phyloP scores from a whole-genome alignment of 2,797 vertebrate species.

The Nannoperca australis region DNA sequence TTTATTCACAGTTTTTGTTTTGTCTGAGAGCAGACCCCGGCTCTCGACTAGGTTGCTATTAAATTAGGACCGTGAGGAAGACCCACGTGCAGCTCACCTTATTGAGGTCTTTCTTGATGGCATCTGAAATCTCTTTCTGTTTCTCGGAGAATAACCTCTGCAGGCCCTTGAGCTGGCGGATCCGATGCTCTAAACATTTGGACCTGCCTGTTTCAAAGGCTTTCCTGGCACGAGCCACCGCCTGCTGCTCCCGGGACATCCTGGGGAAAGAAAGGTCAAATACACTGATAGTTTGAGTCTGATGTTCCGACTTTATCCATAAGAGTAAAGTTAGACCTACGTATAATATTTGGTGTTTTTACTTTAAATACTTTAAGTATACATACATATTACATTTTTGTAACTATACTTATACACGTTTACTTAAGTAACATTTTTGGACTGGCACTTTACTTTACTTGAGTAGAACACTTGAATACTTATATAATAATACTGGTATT shows the following conservation, averaged over 20 bases:
- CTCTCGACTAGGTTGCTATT: background rate
- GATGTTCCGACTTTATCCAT: background rate
- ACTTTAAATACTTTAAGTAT: background rate
- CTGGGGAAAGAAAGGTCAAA: slow-evolving; percentile 49
- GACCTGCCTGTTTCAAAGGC: slow-evolving; percentile 88
- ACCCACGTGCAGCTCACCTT: slow-evolving; percentile 80
- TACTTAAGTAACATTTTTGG: background rate
- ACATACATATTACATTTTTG: background rate
- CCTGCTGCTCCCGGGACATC: slow-evolving; percentile 86
- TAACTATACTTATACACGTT: background rate
- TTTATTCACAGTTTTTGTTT: background rate
- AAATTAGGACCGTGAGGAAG: background rate
- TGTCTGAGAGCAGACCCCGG: background rate
- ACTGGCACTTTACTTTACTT: background rate
- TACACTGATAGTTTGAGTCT: background rate
- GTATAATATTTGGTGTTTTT: background rate
- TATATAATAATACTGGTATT: too few species aligned
- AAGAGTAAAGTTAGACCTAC: background rate
- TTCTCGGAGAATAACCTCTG: slow-evolving; percentile 86
- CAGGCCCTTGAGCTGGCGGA: slow-evolving; percentile 89
- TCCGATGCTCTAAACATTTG: slow-evolving; percentile 87
- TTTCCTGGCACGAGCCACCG: slow-evolving; percentile 85
- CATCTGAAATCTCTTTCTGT: slow-evolving; percentile 83
- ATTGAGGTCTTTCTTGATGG: slow-evolving; percentile 88
- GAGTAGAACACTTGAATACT: background rate